phyloP scores from a whole-genome alignment of 2,888 invertebrate genomes.

The Mycalesis mineus region DNA sequence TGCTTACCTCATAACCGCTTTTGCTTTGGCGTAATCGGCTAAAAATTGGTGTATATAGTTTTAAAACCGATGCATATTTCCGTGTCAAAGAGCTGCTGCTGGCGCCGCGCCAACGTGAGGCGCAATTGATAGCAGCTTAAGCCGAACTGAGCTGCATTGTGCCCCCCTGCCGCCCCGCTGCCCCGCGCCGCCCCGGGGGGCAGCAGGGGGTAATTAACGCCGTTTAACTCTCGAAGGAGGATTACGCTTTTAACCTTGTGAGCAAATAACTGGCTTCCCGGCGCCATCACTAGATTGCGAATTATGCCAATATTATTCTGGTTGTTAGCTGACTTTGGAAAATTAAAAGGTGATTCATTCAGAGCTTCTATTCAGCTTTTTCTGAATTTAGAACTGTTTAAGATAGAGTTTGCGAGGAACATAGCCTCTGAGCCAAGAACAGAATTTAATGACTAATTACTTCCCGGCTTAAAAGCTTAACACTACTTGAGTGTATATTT shows the following conservation, averaged over 20 bases:
- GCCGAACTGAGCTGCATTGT: slow-evolving; percentile 17
- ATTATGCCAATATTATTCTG: neutral
- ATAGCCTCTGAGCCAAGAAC: too few relatives aligned
- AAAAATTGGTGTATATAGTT: neutral
- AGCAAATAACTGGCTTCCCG: slow-evolving; percentile 2
- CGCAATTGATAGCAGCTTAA: slow-evolving; percentile 21
- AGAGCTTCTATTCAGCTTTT: too few relatives aligned
- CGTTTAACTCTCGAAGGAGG: slow-evolving; percentile 7
- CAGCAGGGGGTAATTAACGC: neutral
- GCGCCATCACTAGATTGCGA: neutral
- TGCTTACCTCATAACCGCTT: too few relatives aligned
- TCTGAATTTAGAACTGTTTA: too few relatives aligned
- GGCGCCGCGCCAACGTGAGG: slow-evolving; percentile 16
- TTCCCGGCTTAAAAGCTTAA: too few relatives aligned
- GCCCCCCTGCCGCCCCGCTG: slow-evolving; percentile 6
- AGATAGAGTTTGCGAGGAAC: too few relatives aligned
- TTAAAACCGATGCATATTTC: neutral
- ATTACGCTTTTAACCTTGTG: slow-evolving; percentile 5
- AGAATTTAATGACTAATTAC: too few relatives aligned
- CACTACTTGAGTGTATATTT: too few relatives aligned
- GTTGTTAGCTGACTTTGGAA: too few relatives aligned
- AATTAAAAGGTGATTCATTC: too few relatives aligned
- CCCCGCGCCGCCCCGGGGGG: neutral
- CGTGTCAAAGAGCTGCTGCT: slow-evolving; percentile 13
- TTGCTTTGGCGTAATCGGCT: neutral